These are phyloP conservation scores for Aspidapion aeneum DNA, from an alignment of 2,888 invertebrate species.

Conservation along the genomic window DNA sequence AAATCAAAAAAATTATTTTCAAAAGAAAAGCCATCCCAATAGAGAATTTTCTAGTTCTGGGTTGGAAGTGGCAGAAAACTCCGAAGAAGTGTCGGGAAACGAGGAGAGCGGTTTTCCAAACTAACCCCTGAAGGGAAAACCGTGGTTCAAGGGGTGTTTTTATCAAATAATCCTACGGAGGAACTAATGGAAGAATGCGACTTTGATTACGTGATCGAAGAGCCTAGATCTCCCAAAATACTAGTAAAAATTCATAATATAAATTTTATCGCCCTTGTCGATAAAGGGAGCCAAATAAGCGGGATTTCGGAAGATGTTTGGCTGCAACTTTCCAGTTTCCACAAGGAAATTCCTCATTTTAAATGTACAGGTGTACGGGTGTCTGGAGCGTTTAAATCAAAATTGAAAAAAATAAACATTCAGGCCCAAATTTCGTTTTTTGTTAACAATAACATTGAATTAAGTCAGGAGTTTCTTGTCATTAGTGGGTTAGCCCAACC, in stretches of 20 bases:
- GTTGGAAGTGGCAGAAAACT: not conserved
- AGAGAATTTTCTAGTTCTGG: not conserved
- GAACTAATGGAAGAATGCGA: slow-evolving; percentile 10
- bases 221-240: slow-evolving; percentile 3
- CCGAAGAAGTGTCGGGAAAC: not conserved
- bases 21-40: not conserved
- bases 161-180: slow-evolving; percentile 1
- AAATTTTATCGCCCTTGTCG: slow-evolving; percentile 4
- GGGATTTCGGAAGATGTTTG: slow-evolving; percentile 8
- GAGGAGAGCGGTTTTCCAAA: slow-evolving; percentile 8
- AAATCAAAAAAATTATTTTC: not conserved
- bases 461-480: slow-evolving; percentile 4
- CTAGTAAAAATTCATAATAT: slow-evolving; percentile 5
- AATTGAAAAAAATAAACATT: not conserved
- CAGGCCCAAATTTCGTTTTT: slow-evolving; percentile 1
- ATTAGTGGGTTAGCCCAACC: not conserved
- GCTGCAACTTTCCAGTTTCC: slow-evolving; percentile 7
- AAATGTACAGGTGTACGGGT: slow-evolving; percentile 9
- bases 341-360: slow-evolving; percentile 6
- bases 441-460: not conserved
- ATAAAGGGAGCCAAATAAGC: slow-evolving; percentile 11
- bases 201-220: slow-evolving; percentile 6
- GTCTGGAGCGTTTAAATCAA: slow-evolving; percentile 7
- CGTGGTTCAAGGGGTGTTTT: not conserved
- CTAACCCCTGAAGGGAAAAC: not conserved